A percentile compares a stretch with the other conserved stretches of the same genome.
phyloP scores from a whole-genome alignment of 2,113 vertebrate genomes.

The Percopsis transmontana region DNA sequence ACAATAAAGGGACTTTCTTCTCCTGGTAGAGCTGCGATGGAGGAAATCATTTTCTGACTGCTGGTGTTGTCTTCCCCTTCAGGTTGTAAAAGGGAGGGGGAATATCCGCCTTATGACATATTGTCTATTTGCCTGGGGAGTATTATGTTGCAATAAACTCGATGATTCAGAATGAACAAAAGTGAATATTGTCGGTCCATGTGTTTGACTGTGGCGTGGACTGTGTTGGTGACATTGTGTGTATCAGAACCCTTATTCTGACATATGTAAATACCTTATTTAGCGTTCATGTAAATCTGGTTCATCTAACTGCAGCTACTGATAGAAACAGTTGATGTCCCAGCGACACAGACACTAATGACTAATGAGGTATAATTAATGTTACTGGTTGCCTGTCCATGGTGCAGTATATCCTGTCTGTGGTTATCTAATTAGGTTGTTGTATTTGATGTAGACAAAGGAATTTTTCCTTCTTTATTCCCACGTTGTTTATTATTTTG shows the following conservation, averaged over 20 bases:
- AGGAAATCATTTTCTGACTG: slow-evolving; percentile 21
- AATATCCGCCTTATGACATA: not conserved
- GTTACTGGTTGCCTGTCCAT: slow-evolving; percentile 11
- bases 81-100: not conserved
- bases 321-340: no score
- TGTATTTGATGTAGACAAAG: slow-evolving; percentile 30
- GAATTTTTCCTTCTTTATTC: slow-evolving; percentile 30
- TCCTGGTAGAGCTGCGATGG: slow-evolving; percentile 6
- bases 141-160: no score
- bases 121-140: no score
- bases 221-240: no score
- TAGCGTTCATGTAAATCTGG: no score
- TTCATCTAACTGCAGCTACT: no score
- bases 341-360: no score
- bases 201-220: no score
- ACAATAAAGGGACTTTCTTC: slow-evolving; percentile 45
- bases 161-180: no score
- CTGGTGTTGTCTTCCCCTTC: not conserved
- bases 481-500: not conserved
- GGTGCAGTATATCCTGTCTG: slow-evolving; percentile 5
- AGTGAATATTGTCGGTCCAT: no score
- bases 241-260: no score
- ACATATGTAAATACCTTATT: no score
- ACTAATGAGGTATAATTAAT: slow-evolving; percentile 7
- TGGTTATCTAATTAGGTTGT: slow-evolving; percentile 7